These are phyloP conservation scores for Pempheris klunzingeri DNA, from an alignment of 2,797 vertebrate species.

Conservation along the genomic window DNA sequence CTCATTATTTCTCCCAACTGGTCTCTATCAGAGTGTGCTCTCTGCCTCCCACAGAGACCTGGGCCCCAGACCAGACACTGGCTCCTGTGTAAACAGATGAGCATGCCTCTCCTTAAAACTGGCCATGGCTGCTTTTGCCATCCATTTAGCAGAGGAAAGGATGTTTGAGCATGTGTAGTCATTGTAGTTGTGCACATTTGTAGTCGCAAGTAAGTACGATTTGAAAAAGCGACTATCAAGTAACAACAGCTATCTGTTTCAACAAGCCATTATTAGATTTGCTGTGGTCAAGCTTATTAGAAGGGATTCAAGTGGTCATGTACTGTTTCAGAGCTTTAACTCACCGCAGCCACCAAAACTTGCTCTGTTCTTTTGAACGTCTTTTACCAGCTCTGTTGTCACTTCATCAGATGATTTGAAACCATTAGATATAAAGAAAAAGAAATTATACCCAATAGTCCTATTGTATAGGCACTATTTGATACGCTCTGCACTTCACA, in stretches of 20 bases:
- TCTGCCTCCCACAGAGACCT: conserved; percentile 60
- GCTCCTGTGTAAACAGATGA: conserved; percentile 51
- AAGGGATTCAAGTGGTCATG: conserved; percentile 40
- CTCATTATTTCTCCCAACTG: conserved; percentile 62
- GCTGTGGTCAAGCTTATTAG: conserved; percentile 37
- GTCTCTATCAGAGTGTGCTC: conserved; percentile 49
- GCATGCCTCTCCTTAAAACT: conserved; percentile 35
- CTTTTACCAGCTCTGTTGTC: conserved; percentile 39
- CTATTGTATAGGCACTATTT: conserved; percentile 35
- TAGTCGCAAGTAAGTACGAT: too few relatives aligned
- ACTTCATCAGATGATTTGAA: conserved; percentile 48
- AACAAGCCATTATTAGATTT: conserved; percentile 14
- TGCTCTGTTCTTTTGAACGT: conserved; percentile 10
- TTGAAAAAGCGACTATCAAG: not conserved
- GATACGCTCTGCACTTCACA: conserved; percentile 49
- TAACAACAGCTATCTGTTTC: not conserved
- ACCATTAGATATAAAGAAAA: conserved; percentile 47
- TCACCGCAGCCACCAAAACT: conserved; percentile 2
- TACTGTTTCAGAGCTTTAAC: conserved; percentile 21
- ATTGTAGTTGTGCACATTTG: too few relatives aligned
- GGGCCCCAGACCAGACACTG: conserved; percentile 46
- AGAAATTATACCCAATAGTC: conserved; percentile 46
- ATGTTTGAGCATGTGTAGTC: conserved; percentile 12
- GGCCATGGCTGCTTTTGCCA: not conserved
- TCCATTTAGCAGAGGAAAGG: not conserved